Conservation (phyloP, 2,797 vertebrate genomes). For the Sebastes steindachneri region DNA sequence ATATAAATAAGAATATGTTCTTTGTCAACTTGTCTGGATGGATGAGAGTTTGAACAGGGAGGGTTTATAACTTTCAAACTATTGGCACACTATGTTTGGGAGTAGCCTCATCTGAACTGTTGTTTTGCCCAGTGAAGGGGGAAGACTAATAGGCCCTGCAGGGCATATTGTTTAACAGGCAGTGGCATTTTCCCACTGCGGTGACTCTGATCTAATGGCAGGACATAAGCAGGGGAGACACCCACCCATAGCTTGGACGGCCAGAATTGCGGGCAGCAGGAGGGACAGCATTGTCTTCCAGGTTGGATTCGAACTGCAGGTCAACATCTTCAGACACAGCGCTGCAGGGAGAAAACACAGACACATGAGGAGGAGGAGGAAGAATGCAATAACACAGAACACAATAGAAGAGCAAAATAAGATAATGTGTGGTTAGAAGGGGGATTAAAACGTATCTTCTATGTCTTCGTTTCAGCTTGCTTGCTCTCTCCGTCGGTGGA, state of each 20-base stretch:
- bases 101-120: constrained; percentile 46
- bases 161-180: constrained; percentile 58
- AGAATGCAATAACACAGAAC: constrained; percentile 5
- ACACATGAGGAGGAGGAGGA: constrained; percentile 34
- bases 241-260: constrained; percentile 77
- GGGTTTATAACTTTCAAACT: constrained; percentile 42
- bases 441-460: neutral
- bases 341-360: constrained; percentile 51
- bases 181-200: constrained; percentile 43
- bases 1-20: constrained; percentile 39
- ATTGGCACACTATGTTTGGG: constrained; percentile 47
- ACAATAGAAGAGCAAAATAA: neutral
- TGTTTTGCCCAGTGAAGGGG: constrained; percentile 44
- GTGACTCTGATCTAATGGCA: constrained; percentile 58
- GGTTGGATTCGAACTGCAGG: constrained; percentile 49
- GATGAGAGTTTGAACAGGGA: constrained; percentile 42
- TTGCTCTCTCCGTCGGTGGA: neutral
- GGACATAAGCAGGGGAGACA: constrained; percentile 47
- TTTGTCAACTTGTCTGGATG: constrained; percentile 22
- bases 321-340: constrained; percentile 63
- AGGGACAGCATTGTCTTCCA: constrained; percentile 76
- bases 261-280: constrained; percentile 75
- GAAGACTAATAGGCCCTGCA: constrained; percentile 51
- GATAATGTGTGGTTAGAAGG: neutral
- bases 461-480: neutral